Evolutionary conservation across 2,888 invertebrate genomes (phyloP).

Genomic region (Drosophila nr. fundita): DNA sequence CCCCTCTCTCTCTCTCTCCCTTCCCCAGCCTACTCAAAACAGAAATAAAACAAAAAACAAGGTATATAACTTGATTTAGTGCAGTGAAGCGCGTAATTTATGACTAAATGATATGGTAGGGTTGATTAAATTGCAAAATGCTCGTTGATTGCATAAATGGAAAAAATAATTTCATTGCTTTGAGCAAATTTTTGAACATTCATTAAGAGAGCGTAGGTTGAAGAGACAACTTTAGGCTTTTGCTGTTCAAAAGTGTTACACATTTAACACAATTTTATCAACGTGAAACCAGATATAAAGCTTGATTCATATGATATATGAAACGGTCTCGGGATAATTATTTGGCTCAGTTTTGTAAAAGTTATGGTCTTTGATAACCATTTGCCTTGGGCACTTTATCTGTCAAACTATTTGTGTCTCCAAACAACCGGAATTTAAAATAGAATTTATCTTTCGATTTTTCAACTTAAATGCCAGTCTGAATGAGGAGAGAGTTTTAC

Average conservation of each 20-base stretch:
- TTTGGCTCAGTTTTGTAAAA: neutral
- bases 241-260: neutral
- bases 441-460: neutral
- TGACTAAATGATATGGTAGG: conserved; percentile 66
- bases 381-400: neutral
- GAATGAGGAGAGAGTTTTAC: neutral
- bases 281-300: neutral
- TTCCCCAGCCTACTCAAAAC: neutral
- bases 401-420: neutral
- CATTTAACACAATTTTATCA: neutral
- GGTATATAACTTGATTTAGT: conserved; percentile 71
- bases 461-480: neutral
- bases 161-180: neutral
- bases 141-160: conserved; percentile 23
- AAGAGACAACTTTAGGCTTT: neutral
- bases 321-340: neutral
- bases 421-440: neutral
- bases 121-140: conserved; percentile 65
- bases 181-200: conserved; percentile 4
- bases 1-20: neutral
- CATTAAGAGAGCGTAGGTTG: neutral
- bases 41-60: conserved; percentile 10
- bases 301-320: neutral
- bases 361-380: neutral
- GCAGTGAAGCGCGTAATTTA: conserved; percentile 72